Conservation (phyloP, 2,888 invertebrate species). For the Theretra japonica region DNA sequence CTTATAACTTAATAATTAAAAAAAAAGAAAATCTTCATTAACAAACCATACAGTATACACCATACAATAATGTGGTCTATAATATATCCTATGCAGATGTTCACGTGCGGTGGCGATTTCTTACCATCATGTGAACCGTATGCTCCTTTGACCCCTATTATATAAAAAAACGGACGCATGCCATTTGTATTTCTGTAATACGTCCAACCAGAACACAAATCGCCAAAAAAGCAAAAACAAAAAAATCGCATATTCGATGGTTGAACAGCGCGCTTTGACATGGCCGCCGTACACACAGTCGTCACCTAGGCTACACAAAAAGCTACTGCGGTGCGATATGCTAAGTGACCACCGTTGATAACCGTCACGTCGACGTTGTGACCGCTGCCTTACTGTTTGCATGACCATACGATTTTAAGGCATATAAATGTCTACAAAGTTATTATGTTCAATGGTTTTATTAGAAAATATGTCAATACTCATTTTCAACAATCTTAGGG, state of each 20-base stretch:
- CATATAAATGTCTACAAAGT: slow-evolving; percentile 24
- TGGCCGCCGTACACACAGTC: slow-evolving; percentile 57
- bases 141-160: no score
- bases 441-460: slow-evolving; percentile 3
- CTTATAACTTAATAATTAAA: no score
- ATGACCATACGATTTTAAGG: slow-evolving; percentile 51
- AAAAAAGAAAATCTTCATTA: no score
- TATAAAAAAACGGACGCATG: no score
- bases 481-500: background rate
- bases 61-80: no score
- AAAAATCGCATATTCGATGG: slow-evolving; percentile 34
- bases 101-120: no score
- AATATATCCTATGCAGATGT: no score
- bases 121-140: no score
- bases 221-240: no score
- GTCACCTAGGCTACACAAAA: slow-evolving; percentile 74
- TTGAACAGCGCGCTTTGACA: slow-evolving; percentile 52
- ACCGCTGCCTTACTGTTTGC: slow-evolving; percentile 45
- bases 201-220: no score
- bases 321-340: slow-evolving; percentile 73
- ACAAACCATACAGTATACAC: no score
- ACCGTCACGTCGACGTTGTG: slow-evolving; percentile 65
- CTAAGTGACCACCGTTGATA: slow-evolving; percentile 79
- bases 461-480: background rate
- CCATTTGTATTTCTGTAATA: no score